These are phyloP conservation scores for Chaetophractus vellerosus DNA, from an alignment of 2,797 vertebrate genomes.

Conservation along the genomic window DNA sequence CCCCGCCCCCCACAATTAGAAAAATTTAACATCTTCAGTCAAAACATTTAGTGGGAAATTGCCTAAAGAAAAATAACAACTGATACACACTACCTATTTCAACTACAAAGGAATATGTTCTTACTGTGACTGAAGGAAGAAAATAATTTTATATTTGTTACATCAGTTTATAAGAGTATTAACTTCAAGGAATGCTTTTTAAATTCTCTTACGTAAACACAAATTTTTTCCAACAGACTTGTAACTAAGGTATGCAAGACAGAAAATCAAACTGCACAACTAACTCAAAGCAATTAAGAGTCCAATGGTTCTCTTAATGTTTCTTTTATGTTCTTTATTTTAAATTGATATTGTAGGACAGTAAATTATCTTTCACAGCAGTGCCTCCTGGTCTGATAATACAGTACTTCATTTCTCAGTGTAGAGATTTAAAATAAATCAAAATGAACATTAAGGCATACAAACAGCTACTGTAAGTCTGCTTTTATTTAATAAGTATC, in stretches of 20 bases:
- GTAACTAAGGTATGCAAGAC: conserved; percentile 74
- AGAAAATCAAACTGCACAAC: conserved; percentile 74
- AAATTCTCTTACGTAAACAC: conserved; percentile 60
- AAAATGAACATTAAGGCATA: conserved; percentile 90
- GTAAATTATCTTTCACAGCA: conserved; percentile 83
- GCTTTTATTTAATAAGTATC: conserved; percentile 91
- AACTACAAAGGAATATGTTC: conserved; percentile 81
- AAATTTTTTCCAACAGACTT: conserved; percentile 64
- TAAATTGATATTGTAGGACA: conserved; percentile 82
- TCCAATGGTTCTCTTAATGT: conserved; percentile 72
- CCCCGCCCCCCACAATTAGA: conserved; percentile 80
- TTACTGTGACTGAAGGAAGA: conserved; percentile 57
- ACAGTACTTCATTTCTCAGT: conserved; percentile 86
- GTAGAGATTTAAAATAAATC: conserved; percentile 85
- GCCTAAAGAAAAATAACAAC: conserved; percentile 66
- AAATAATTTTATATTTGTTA: conserved; percentile 66
- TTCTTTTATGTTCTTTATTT: conserved; percentile 83
- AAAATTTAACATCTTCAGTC: conserved; percentile 85
- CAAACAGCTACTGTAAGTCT: conserved; percentile 89
- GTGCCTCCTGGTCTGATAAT: conserved; percentile 82
- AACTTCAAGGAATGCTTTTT: conserved; percentile 74
- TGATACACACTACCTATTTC: conserved; percentile 67
- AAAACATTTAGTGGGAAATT: conserved; percentile 76
- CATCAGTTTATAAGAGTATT: conserved; percentile 65
- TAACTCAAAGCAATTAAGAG: conserved; percentile 76